Evolutionary conservation across 2,888 invertebrate genomes (phyloP), one percentile per base, ranked within the genome.

Genomic region (Agriopis marginaria): DNA sequence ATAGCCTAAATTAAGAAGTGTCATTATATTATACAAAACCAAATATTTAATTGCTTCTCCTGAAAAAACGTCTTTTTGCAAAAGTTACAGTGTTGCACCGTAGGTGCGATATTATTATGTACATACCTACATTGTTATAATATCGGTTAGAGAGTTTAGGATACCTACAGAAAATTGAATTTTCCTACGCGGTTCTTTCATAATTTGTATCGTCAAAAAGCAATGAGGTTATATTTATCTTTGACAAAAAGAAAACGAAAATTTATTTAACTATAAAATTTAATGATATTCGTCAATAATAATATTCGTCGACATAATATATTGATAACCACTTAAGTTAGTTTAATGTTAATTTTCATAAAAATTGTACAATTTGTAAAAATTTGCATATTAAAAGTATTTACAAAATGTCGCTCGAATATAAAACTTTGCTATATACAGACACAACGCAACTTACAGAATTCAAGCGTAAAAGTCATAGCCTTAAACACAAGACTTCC

Each of bases 341-440:
- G 42, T 49, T 50, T 60, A 59, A 68, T 72, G 67, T 70, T 73
- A 70, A 64, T 66, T 77, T 80, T 77, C 77, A 76, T 79, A 81
- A 82, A 81, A 82, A 82, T 76, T 84, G 82, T 83, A 82, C 83
- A 81, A 78, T 78, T 76, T 83, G 81, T 81, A 84, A 83, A 84
- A 80, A 76, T 75, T 75, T 42, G 70, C 70, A 59, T 50, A 59
- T 51, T 51, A 53, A 7, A 49, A 42, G n/a, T 69, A 66, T 70
- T 70, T 70, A 70, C 70, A 70, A 54, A 62, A 62, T 40, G 32
- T 44, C 63, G 66, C 62, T 59, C 23, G 70, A 59, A 63, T 63
- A 63, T 63, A 79, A 60, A 47, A 45, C 40, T 59, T 68, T 55
- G 59, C 54, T 68, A 68, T 63, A n/a, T 68, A 68, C 68, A 68